These are phyloP conservation scores for Drosophila nigromelanica DNA, from an alignment of 1,140 invertebrate genomes.

Conservation along the genomic window DNA sequence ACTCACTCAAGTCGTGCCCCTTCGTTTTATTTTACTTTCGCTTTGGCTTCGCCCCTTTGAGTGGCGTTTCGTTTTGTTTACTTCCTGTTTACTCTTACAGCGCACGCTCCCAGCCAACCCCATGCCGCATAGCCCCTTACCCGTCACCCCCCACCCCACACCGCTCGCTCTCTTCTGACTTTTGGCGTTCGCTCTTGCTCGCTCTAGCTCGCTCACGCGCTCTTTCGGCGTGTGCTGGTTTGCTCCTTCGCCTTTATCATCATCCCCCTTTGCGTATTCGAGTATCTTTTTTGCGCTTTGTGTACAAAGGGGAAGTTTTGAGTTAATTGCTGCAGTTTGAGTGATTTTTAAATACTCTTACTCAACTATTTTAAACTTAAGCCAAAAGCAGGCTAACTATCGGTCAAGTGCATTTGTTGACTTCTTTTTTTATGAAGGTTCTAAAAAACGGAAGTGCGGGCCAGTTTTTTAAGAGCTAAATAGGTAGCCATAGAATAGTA, in stretches of 20 bases:
- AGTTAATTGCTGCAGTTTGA: conserved; percentile 34
- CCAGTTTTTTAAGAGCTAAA: conserved; percentile 50
- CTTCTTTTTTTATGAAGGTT: conserved; percentile 65
- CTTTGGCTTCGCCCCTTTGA: conserved; percentile 36
- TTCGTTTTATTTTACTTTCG: conserved; percentile 34
- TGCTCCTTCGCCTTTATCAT: conserved; percentile 43
- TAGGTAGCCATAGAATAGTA: conserved; percentile 48
- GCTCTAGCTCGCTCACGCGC: conserved; percentile 42
- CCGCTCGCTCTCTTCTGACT: conserved; percentile 39
- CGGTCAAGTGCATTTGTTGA: conserved; percentile 39
- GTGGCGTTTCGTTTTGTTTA: conserved; percentile 45
- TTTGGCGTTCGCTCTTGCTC: conserved; percentile 63
- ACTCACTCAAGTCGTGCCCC: conserved; percentile 58
- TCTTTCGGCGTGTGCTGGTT: not conserved
- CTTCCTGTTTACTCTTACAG: conserved; percentile 73
- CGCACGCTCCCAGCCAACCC: conserved; percentile 64
- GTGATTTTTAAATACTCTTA: conserved; percentile 5
- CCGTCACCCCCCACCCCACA: not conserved
- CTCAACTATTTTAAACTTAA: conserved; percentile 4
- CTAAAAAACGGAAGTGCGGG: conserved; percentile 70
- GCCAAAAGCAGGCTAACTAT: not conserved
- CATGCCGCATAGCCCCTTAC: not conserved
- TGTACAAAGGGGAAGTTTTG: conserved; percentile 64
- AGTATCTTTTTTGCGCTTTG: conserved; percentile 34
- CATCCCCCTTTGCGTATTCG: conserved; percentile 61